Base-by-base conservation (phyloP, 2,888 invertebrate genomes). In the Acrocera orbiculus region DNA sequence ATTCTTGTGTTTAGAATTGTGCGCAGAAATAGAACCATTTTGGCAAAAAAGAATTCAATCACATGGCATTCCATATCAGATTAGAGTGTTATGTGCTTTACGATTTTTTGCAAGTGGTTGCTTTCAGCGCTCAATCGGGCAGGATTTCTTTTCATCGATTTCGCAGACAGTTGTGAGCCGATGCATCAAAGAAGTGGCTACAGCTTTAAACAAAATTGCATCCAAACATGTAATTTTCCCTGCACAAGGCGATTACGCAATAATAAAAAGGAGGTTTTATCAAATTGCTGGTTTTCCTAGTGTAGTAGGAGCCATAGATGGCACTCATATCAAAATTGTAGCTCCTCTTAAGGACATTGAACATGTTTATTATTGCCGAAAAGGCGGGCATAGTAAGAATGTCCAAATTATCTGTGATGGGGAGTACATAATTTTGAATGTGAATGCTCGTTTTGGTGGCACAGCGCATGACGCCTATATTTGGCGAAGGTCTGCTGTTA, bases 331-430 rank as follows among this genome's bases (percentile, higher is more conserved):
- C 5, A 30, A 22, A 14, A 30, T 30, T 10, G 13, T 22, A 3
- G 2, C 30, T 10, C 30, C 20, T 2, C 3, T 2, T n/a, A 17
- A 20, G 1, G 14, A 35, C 9, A 13, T 35, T 4, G 31, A 35
- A 14, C 30, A 27, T 27, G 31, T 26, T 5, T 35, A 35, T n/a
- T 35, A 35, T 14, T 35, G 31, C 15, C 20, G 35, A 26, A 30
- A 35, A 28, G 37, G 34, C 5, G 38, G 38, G 1, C 35, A 38
- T 32, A 35, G 34, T 4, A 37, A 34, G 34, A 36, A 39, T 26
- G 32, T 36, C 1, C 25, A 30, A 15, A 34, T 39, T n/a, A 28
- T 39, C n/a, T 37, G 34, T 15, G 39, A 36, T 30, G 34, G 32
- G 5, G 32, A 39, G n/a, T 31, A n/a, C 16, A 17, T 34, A 2